A percentile compares a stretch with the other conserved stretches of the same genome.
These are phyloP conservation scores for Macropodus opercularis DNA, from an alignment of 2,797 vertebrate genomes.

Conservation along the genomic window DNA sequence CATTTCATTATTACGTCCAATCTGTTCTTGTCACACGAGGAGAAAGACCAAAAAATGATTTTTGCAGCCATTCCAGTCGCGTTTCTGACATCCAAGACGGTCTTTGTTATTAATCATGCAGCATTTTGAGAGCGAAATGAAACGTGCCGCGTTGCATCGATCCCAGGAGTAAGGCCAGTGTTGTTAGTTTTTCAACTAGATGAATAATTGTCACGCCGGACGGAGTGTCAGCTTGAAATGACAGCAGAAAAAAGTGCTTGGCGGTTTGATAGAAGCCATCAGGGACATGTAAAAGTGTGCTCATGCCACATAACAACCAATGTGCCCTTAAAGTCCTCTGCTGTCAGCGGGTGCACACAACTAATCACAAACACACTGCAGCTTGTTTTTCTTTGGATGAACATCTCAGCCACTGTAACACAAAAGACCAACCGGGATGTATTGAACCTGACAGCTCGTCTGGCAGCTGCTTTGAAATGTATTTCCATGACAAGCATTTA, in stretches of 20 bases:
- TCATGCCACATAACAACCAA: constrained; percentile 48
- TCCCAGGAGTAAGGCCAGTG: constrained; percentile 12
- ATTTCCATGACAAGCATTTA: constrained; percentile 74
- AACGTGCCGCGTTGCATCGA: constrained; percentile 44
- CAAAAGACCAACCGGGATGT: constrained; percentile 45
- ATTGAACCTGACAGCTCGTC: constrained; percentile 76
- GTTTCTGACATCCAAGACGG: constrained; percentile 30
- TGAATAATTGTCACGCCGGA: constrained; percentile 59
- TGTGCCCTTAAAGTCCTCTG: constrained; percentile 64
- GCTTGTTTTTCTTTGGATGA: constrained; percentile 53
- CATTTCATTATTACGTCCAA: constrained; percentile 72
- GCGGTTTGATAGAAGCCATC: constrained; percentile 40
- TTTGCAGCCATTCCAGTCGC: constrained; percentile 47
- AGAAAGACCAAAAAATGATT: constrained; percentile 29
- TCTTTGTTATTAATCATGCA: constrained; percentile 40
- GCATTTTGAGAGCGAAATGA: constrained; percentile 23
- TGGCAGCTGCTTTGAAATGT: constrained; percentile 75
- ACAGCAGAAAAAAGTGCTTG: constrained; percentile 37
- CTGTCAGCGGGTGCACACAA: constrained; percentile 60
- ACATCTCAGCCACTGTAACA: constrained; percentile 63
- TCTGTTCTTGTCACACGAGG: constrained; percentile 46
- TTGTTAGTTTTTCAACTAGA: constrained; percentile 32
- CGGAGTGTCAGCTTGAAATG: constrained; percentile 45
- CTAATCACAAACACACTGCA: constrained; percentile 41
- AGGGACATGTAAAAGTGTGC: constrained; percentile 45